A percentile compares a stretch with the other conserved stretches of the same genome.
Evolutionary conservation across 2,888 invertebrate genomes (phyloP).

Genomic region (Nemurella pictetii): DNA sequence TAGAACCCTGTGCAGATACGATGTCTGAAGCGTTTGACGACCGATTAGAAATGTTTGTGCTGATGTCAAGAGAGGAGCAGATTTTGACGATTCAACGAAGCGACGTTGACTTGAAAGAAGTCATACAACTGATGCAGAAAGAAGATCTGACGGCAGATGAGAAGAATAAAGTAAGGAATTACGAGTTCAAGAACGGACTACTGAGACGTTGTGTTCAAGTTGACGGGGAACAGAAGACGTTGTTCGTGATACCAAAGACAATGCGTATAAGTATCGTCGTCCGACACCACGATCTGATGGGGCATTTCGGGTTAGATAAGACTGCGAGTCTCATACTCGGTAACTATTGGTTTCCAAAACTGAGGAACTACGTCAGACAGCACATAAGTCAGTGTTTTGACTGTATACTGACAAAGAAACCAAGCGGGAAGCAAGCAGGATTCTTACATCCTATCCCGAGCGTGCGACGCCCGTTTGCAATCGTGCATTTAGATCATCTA

Average conservation of each 20-base stretch:
- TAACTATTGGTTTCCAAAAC: background rate
- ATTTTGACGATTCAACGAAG: background rate
- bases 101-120: background rate
- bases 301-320: background rate
- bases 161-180: background rate
- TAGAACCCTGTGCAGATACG: background rate
- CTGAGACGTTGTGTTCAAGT: no score
- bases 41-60: background rate
- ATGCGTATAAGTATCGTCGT: background rate
- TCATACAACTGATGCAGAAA: background rate
- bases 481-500: conserved; percentile 43
- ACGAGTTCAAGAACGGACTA: background rate
- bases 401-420: background rate
- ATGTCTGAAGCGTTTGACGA: background rate
- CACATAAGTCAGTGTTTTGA: background rate
- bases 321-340: background rate
- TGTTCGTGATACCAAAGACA: background rate
- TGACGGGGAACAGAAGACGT: background rate
- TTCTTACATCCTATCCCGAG: conserved; percentile 44
- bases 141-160: background rate
- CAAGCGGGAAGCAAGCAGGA: conserved; percentile 37
- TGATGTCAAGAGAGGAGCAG: background rate
- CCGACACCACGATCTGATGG: background rate
- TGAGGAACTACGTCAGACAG: background rate
- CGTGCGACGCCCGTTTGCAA: conserved; percentile 43